Base-by-base conservation (phyloP, 2,113 vertebrate species). In the Periophthalmodon schlosseri region DNA sequence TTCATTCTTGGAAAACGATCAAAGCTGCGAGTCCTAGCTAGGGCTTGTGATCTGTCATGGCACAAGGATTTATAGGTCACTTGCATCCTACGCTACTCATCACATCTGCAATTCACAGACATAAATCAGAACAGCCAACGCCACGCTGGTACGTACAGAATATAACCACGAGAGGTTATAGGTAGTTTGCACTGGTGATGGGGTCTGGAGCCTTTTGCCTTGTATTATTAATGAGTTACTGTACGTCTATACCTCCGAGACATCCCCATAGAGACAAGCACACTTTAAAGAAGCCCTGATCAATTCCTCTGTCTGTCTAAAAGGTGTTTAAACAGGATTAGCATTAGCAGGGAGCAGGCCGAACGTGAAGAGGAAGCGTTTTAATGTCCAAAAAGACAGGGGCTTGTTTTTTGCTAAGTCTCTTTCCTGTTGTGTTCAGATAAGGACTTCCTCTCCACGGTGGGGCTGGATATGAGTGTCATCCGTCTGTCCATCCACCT, bases 391-490 rank as follows among this genome's bases (percentile, higher is more conserved):
- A 93, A 94, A 93, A 92, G 93, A 93, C 91, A 88, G 87, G 89
- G 77, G 79, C 87, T 92, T 93, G 90, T 93, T 94, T 63, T 93
- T 92, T 90, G 76, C 85, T 74, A 76, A 33, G 80, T 90, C 79
- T 90, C 76, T 93, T 94, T 95, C 94, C 94, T 95, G 94, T 95
- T 95, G 93, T 95, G 93, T 88, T 94, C 93, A 91, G 89, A 91
- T 92, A 92, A 87, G 81, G 80, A 92, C 92, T 94, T 95, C 94
- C 94, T 94, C 79, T 94, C 87, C 90, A 89, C 79, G 80, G 84
- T 79, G 86, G 87, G 88, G 92, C 91, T 92, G 92, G 92, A 91
- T 86, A 82, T 73, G 74, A 80, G 91, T 92, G 91, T 92, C 92
- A 93, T 92, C 92, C 86, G 87, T 88, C 87, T 87, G 87, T 90